Conservation (phyloP, 2,797 vertebrate species). For the Melanotaenia trifasciata region DNA sequence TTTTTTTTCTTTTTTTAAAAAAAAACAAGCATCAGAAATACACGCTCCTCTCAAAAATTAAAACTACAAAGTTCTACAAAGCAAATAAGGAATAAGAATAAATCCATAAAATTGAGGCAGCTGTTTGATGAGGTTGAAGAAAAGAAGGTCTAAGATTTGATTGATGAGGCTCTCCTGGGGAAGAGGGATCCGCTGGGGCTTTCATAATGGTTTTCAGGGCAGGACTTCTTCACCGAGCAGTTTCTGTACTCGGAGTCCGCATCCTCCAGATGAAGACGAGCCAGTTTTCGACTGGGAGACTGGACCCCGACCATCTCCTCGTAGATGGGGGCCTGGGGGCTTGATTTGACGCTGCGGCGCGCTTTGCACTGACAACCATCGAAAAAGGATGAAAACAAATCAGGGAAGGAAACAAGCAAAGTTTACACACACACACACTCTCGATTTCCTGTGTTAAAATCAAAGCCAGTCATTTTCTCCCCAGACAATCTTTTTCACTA, state of each 20-base stretch:
- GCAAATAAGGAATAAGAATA: not conserved
- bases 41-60: not conserved
- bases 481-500: too few relatives aligned
- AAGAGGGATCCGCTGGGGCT: slow-evolving; percentile 24
- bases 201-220: slow-evolving; percentile 73
- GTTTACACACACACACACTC: not conserved
- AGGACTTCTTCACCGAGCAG: slow-evolving; percentile 37
- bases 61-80: not conserved
- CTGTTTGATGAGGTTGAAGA: not conserved
- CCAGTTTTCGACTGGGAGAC: slow-evolving; percentile 21
- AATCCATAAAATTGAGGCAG: not conserved
- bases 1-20: too few relatives aligned
- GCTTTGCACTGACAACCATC: slow-evolving; percentile 53
- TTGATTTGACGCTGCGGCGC: slow-evolving; percentile 17
- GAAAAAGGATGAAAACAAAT: slow-evolving; percentile 43
- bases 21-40: too few relatives aligned
- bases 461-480: slow-evolving; percentile 37
- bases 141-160: not conserved
- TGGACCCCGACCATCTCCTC: slow-evolving; percentile 79
- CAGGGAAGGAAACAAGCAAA: slow-evolving; percentile 38
- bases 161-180: not conserved
- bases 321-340: slow-evolving; percentile 68
- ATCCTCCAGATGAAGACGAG: slow-evolving; percentile 43
- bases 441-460: slow-evolving; percentile 64
- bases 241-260: slow-evolving; percentile 57